These are phyloP conservation scores for Vollenhovia emeryi DNA, from an alignment of 1,140 invertebrate species.

Conservation along the genomic window DNA sequence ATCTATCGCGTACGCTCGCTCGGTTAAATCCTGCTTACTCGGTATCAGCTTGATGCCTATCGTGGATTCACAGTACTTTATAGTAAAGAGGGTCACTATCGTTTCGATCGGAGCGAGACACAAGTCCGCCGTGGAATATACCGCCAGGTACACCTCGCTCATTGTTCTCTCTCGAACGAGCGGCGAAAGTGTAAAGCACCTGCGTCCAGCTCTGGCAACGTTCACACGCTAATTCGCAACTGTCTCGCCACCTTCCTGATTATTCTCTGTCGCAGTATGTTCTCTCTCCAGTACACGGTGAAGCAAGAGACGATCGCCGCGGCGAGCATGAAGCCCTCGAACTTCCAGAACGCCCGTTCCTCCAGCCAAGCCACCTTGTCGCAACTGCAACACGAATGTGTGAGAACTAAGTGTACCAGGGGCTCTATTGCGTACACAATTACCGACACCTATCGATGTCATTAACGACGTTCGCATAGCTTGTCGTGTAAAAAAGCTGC, in stretches of 20 bases:
- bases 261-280: constrained; percentile 86
- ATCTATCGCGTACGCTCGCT: constrained; percentile 75
- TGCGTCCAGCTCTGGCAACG: too few relatives aligned
- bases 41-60: constrained; percentile 76
- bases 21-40: constrained; percentile 48
- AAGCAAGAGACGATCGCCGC: constrained; percentile 88
- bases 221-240: constrained; percentile 80
- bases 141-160: constrained; percentile 80
- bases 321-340: constrained; percentile 91
- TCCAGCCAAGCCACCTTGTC: constrained; percentile 90
- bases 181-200: constrained; percentile 26
- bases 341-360: constrained; percentile 93
- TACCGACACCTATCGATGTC: too few relatives aligned
- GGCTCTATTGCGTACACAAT: too few relatives aligned
- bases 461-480: too few relatives aligned
- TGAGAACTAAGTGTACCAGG: neutral
- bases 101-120: constrained; percentile 83
- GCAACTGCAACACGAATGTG: constrained; percentile 85
- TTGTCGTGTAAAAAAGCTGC: too few relatives aligned
- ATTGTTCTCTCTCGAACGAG: constrained; percentile 60
- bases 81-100: constrained; percentile 78
- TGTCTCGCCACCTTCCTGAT: constrained; percentile 88
- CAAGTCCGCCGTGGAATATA: constrained; percentile 72
- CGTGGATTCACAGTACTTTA: constrained; percentile 81
- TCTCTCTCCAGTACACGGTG: constrained; percentile 86